Base-by-base conservation (phyloP, 2,113 vertebrate genomes). In the Amblyornis subalaris region DNA sequence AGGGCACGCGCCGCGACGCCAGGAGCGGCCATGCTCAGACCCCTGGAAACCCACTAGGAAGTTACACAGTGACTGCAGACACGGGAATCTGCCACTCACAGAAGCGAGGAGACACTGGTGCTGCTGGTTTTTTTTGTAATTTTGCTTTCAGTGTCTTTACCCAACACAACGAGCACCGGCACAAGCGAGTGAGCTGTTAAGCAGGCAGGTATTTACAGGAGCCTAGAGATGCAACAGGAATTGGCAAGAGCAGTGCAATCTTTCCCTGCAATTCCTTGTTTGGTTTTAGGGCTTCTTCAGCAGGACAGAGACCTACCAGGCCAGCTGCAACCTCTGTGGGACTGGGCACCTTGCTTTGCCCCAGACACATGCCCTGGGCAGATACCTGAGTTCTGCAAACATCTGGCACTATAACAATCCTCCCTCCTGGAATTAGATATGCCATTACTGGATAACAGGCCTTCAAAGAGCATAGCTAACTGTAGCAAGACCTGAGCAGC, bases 141-240 rank as follows among this genome's bases (percentile, higher is more conserved):
- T 80, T 35, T 33, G 42, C 15, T 48, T 88, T 93, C 90, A 92
- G 87, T 79, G 74, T 85, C 66, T 85, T 38, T 61, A 78, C 74
- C 54, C 65, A 48, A 55, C 64, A 55, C 45, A 48, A 61, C 7
- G 1, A 62, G 38, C 17, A 72, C 3, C 13, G 26, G 54, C 18
- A 73, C 64, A 84, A 66, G 28, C 40, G 44, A 33, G 72, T 90
- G 74, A 95, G 60, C 77, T 16, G n/a, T 66, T 73, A 94, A 76
- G 57, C 57, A 75, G 91, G 83, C 79, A 93, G 61, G 64, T 80
- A 76, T 94, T 95, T 35, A 78, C 1, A 4, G 60, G 28, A 76
- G 23, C n/a, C 75, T 44, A 42, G 0, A n/a, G 75, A 71, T 40
- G 58, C 33, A 38, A 53, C 60, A 42, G 20, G 38, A 58, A 48